Base-by-base conservation (phyloP, 2,888 invertebrate species). In the Eristalis intricaria region DNA sequence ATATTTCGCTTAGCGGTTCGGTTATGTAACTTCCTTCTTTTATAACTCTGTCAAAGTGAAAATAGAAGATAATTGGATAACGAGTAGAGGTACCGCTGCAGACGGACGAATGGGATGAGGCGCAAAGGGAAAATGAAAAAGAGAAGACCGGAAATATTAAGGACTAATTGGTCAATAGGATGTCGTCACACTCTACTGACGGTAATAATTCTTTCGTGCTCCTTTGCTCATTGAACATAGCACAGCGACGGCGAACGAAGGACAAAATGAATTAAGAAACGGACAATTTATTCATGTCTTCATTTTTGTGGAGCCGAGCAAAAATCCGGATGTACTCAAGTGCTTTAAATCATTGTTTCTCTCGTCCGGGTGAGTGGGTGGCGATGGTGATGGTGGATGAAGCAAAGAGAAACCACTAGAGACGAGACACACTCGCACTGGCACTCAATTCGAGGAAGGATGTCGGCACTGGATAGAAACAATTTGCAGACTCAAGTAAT, bases 151-250 rank as follows among this genome's bases (percentile, higher is more conserved):
- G 82, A 86, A 86, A 86, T 86, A 86, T 82, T 82, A 82, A 70
- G 82, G 81, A 86, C 85, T 86, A 86, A 86, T 86, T 86, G 82
- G 85, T 82, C 82, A 86, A 82, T 78, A 86, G 77, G 77, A 86
- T 74, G 77, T 78, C 77, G 64, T 82, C 82, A 70, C 26, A 73
- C 61, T 35, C 50, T 68, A 60, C 58, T 56, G 63, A 65, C 58
- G 65, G 60, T 29, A 38, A 29, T 50, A 32, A 58, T 76, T 19
- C 38, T 58, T 66, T 50, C 19, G 50, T 65, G 38, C 68, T 65
- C 66, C 40, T 35, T 75, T 69, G 63, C 63, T 81, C 68, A 64
- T 50, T 19, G 43, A 50, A 50, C 26, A 15, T 66, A 66, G 29
- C 43, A 74, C 64, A 35, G 29, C 19, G 4, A 23, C 40, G 3